Conservation (phyloP, 1,140 invertebrate genomes). For the Acromyrmex echinatior region DNA sequence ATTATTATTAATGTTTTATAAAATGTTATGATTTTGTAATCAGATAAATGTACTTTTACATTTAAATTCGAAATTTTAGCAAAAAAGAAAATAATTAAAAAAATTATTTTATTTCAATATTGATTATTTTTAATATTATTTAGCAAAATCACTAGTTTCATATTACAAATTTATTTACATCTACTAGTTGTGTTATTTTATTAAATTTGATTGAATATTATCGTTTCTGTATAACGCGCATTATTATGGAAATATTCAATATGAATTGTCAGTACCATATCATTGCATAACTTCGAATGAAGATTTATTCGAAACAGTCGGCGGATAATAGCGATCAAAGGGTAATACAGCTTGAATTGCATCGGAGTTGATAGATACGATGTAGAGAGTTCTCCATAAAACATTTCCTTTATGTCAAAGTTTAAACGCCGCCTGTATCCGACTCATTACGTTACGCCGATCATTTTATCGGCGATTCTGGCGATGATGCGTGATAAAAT, state of each 20-base stretch:
- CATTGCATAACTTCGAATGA: background rate
- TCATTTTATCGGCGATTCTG: background rate
- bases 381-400: slow-evolving; percentile 4
- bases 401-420: slow-evolving; percentile 38
- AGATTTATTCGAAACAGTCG: slow-evolving; percentile 5
- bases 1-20: background rate
- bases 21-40: background rate
- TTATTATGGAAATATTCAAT: background rate
- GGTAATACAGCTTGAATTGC: background rate
- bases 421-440: background rate
- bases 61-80: background rate
- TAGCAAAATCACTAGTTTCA: background rate
- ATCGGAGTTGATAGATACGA: slow-evolving; percentile 33
- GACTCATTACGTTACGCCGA: slow-evolving; percentile 1
- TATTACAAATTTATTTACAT: background rate
- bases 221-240: background rate
- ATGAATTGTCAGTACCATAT: background rate
- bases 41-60: background rate
- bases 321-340: slow-evolving; percentile 18
- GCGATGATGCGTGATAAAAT: slow-evolving; percentile 18
- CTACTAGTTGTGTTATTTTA: background rate
- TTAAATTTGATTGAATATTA: slow-evolving; percentile 11
- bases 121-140: background rate
- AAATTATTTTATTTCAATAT: background rate
- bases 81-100: background rate